Evolutionary conservation across 2,797 vertebrate genomes (phyloP).

Genomic region (Corythornis leucogaster): DNA sequence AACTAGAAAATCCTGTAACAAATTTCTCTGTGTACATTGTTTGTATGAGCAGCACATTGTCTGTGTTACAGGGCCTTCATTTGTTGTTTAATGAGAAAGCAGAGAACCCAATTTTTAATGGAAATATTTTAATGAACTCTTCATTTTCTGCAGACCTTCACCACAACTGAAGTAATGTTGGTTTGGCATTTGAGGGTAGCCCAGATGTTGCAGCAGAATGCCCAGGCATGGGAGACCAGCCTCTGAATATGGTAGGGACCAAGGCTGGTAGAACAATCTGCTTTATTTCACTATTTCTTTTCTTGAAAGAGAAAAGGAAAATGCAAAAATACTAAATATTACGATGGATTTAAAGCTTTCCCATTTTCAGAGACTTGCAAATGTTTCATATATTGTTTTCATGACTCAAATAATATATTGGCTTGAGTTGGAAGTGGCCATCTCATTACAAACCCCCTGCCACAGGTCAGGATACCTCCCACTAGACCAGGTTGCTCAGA

Average conservation of each 20-base stretch:
- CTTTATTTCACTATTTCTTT: not conserved
- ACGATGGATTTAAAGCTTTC: not conserved
- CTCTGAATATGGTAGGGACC: not conserved
- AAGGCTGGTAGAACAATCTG: not conserved
- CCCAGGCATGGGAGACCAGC: accelerated
- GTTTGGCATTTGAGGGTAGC: not conserved
- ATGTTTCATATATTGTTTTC: not conserved
- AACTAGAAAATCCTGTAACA: not conserved
- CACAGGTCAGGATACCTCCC: too few relatives aligned
- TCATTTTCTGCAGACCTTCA: not conserved
- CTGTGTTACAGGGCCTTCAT: not conserved
- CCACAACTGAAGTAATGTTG: not conserved
- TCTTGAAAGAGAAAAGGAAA: not conserved
- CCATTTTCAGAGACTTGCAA: not conserved
- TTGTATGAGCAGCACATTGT: not conserved
- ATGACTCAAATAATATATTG: not conserved
- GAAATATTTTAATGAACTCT: not conserved
- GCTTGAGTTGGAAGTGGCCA: too few relatives aligned
- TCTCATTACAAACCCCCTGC: too few relatives aligned
- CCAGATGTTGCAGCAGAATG: not conserved
- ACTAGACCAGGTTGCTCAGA: too few relatives aligned
- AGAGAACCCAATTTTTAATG: not conserved
- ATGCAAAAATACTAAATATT: not conserved
- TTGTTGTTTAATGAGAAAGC: not conserved
- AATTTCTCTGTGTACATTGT: not conserved